Conservation (phyloP, 2,888 invertebrate genomes). For the Epistrophe grossulariae region DNA sequence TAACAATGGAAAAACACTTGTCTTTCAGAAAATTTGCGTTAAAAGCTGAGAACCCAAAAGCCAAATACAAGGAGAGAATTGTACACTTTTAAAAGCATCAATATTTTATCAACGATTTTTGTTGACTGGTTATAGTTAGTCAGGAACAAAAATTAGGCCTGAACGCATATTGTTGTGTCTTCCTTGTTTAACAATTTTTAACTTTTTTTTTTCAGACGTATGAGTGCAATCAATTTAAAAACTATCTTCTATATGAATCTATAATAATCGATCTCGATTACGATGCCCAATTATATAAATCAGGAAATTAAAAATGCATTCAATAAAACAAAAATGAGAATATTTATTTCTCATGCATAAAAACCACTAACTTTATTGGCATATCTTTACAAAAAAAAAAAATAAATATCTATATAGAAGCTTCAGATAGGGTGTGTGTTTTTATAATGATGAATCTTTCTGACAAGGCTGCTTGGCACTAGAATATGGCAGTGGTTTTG, state of each 20-base stretch:
- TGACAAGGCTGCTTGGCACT: slow-evolving; percentile 2
- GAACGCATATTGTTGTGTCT: too few relatives aligned
- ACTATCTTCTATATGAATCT: not conserved
- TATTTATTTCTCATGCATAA: not conserved
- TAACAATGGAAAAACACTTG: too few relatives aligned
- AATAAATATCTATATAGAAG: not conserved
- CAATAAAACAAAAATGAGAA: not conserved
- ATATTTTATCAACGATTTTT: too few relatives aligned
- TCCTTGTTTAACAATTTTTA: too few relatives aligned
- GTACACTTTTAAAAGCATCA: too few relatives aligned
- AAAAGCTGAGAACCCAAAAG: too few relatives aligned
- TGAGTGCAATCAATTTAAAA: too few relatives aligned
- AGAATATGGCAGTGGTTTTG: not conserved
- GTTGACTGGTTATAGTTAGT: too few relatives aligned
- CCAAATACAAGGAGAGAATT: too few relatives aligned
- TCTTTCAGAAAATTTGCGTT: too few relatives aligned
- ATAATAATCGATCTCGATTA: not conserved
- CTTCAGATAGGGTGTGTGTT: not conserved
- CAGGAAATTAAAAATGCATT: slow-evolving; percentile 1
- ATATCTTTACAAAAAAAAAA: not conserved
- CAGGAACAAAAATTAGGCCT: too few relatives aligned
- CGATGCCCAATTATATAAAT: not conserved
- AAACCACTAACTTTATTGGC: slow-evolving; percentile 15
- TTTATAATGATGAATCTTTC: not conserved
- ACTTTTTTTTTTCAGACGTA: too few relatives aligned